phyloP scores from a whole-genome alignment of 2,797 vertebrate genomes.

The Gallinago solitaria region DNA sequence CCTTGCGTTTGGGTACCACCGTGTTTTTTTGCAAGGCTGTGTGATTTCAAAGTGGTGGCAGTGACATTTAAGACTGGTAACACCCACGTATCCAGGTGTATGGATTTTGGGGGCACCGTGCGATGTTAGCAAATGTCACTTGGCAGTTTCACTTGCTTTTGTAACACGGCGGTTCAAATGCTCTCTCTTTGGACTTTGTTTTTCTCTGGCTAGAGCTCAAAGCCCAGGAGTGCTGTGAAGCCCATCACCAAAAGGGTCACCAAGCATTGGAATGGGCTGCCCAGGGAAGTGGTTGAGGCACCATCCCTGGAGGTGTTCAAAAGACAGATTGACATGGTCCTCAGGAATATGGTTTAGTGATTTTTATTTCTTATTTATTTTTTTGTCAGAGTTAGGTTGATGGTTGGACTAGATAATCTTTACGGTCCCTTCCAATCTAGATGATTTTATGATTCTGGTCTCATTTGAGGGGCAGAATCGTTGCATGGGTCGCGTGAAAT shows the following conservation, averaged over 20 bases:
- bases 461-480: background rate
- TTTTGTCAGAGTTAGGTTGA: too few relatives aligned
- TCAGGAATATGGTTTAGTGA: too few relatives aligned
- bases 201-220: background rate
- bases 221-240: background rate
- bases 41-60: background rate
- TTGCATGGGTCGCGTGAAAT: background rate
- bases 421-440: too few relatives aligned
- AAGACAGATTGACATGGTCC: too few relatives aligned
- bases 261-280: too few relatives aligned
- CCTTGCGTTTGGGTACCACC: background rate
- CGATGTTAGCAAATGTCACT: background rate
- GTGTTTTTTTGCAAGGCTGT: background rate
- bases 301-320: too few relatives aligned
- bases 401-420: too few relatives aligned
- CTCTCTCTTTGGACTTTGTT: background rate
- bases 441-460: background rate
- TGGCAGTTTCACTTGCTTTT: background rate
- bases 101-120: background rate
- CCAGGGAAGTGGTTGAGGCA: too few relatives aligned
- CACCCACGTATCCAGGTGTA: background rate
- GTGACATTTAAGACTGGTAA: background rate
- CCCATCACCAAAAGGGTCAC: background rate
- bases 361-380: too few relatives aligned
- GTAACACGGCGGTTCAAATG: background rate